Evolutionary conservation across 2,888 invertebrate genomes (phyloP).

Genomic region (Lasioglossum villosulum): DNA sequence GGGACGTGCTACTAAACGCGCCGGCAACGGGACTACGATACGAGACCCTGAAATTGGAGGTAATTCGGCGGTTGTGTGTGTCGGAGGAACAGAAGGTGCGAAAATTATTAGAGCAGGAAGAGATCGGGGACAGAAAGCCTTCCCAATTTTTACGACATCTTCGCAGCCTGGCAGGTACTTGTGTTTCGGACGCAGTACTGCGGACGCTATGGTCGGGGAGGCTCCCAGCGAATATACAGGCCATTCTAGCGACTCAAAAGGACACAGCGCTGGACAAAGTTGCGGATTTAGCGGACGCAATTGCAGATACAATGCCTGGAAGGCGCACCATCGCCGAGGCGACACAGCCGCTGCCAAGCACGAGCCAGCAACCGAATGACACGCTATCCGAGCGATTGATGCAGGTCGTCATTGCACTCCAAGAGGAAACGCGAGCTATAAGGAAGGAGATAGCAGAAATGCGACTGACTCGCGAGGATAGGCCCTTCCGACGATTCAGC

Average conservation of each 20-base stretch:
- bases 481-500: too few relatives aligned
- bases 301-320: fast-evolving
- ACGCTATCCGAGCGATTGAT: background rate
- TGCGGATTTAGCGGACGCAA: background rate
- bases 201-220: background rate
- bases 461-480: fast-evolving
- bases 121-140: too few relatives aligned
- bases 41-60: too few relatives aligned
- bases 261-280: background rate
- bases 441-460: background rate
- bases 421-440: background rate
- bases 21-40: too few relatives aligned
- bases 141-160: too few relatives aligned
- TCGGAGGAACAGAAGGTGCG: too few relatives aligned
- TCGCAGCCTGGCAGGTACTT: too few relatives aligned
- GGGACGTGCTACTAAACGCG: too few relatives aligned
- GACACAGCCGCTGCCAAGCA: fast-evolving
- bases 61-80: too few relatives aligned
- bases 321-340: background rate
- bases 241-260: background rate
- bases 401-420: background rate
- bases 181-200: too few relatives aligned
- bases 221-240: background rate
- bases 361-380: background rate
- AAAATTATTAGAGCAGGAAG: too few relatives aligned